Base-by-base conservation (phyloP, 2,113 vertebrate genomes). In the Pagrus major region DNA sequence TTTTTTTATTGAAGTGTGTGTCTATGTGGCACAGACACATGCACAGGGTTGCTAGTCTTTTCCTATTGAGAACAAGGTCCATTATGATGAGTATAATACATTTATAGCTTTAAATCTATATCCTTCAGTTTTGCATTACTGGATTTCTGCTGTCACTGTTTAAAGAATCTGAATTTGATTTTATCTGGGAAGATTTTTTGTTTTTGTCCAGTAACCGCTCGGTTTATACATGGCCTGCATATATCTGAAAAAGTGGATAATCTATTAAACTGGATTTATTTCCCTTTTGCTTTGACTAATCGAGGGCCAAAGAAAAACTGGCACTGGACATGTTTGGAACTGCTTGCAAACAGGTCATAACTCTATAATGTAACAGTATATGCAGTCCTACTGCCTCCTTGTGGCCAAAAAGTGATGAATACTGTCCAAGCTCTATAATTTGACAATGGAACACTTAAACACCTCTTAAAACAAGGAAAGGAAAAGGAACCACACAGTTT, bases 191-290 rank as follows among this genome's bases (percentile, higher is more conserved):
- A 75, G 41, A 72, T 71, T 67, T 74, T 49, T 71, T 67, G 70
- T 49, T 78, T 60, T 81, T 61, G 56, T 63, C 16, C 54, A 72
- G 56, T 84, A 87, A 91, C 79, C 68, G 33, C 29, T 71, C 81
- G 70, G n/a, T 15, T 41, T 56, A 65, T 56, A 69, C 64, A 42
- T 66, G 1, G 20, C 29, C 35, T 65, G 59, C 64, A 54, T 51
- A 18, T 35, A 52, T 84, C 42, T 42, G 0, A 14, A 21, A 56
- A 44, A 25, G 10, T 6, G 11, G 20, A 55, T 42, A 11, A 44
- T 70, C 51, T 31, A 31, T 44, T 31, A 3, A 44, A 56, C 39
- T 44, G 20, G 54, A 71, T 58, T 56, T 2, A 46, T 44, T 70
- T 21, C 11, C 9, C 0, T 25, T 5, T 71, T 46, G 25, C 9